Conservation (phyloP, 1,140 invertebrate species). For the Colletes gigas region DNA sequence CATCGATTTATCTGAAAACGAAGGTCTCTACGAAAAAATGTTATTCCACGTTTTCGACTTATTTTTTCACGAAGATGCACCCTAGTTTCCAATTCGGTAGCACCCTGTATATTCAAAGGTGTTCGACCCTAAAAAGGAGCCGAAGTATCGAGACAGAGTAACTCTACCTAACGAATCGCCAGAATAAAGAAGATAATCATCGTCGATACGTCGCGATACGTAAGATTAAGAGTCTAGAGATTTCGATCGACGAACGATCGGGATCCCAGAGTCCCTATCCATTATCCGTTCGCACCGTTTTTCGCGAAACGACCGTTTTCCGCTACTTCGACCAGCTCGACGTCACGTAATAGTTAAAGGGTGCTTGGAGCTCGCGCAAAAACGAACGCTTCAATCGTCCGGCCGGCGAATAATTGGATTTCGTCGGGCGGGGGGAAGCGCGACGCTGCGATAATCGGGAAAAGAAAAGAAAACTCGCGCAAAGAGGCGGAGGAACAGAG, state of each 20-base stretch:
- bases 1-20: too few relatives aligned
- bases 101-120: neutral
- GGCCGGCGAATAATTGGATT: constrained; percentile 46
- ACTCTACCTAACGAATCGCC: neutral
- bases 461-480: neutral
- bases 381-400: constrained; percentile 24
- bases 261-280: neutral
- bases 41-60: too few relatives aligned
- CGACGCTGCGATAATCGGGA: constrained; percentile 18
- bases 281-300: constrained; percentile 5
- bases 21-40: too few relatives aligned
- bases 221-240: neutral
- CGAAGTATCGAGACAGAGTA: neutral
- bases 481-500: neutral
- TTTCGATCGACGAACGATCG: neutral
- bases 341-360: constrained; percentile 34
- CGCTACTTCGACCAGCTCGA: constrained; percentile 11
- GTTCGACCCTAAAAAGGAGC: neutral
- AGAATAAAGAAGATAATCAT: neutral
- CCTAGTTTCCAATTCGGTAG: too few relatives aligned
- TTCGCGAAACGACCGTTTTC: constrained; percentile 16
- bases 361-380: constrained; percentile 21
- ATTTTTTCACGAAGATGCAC: too few relatives aligned
- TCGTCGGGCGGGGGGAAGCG: neutral
- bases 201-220: neutral